Base-by-base conservation (phyloP, 1,140 invertebrate genomes). In the Pogonus chalceus region DNA sequence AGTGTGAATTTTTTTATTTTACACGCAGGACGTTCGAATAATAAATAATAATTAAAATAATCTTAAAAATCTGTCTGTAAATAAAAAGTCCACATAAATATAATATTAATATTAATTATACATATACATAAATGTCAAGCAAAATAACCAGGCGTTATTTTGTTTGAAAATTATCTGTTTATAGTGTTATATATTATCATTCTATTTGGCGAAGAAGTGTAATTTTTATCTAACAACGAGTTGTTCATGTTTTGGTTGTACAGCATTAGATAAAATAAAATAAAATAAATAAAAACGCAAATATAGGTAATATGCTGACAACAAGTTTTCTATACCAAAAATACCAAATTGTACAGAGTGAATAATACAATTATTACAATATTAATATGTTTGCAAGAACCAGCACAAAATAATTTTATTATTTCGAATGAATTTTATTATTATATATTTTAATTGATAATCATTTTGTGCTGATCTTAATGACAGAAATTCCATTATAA, bases 121-220 rank as follows among this genome's bases (percentile, higher is more conserved):
- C 18, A 43, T 43, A 43, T 43, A 43, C 18, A 43, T 43, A 43
- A 7, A 16, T 43, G 37, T 43, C 37, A 43, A 43, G 18, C 37
- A 10, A 4, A 43, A 37, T 18, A 22, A 56, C 60, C 60, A 61
- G 53, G n/a, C 23, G 52, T 49, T 55, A 46, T 59, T 60, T 58
- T 54, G 23, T 50, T 43, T 20, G 18, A 54, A 55, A 51, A 54
- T 61, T 58, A 54, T 58, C 54, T 43, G 37, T 43, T 43, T 43
- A 43, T 43, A 43, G 37, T 43, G 37, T 43, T 43, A 43, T 18
- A 43, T 43, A 43, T 43, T 43, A 43, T 43, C 37, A 43, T 43
- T 43, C 37, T 43, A 43, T 31, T 7, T 43, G 7, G 7, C 7
- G 37, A 7, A 16, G 18, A 43, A 43, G 37, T 43, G 37, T 43